Evolutionary conservation across 37 sponge, comb jelly and placozoan genomes (phyloP).

Genomic region (Beroe forskalii): DNA sequence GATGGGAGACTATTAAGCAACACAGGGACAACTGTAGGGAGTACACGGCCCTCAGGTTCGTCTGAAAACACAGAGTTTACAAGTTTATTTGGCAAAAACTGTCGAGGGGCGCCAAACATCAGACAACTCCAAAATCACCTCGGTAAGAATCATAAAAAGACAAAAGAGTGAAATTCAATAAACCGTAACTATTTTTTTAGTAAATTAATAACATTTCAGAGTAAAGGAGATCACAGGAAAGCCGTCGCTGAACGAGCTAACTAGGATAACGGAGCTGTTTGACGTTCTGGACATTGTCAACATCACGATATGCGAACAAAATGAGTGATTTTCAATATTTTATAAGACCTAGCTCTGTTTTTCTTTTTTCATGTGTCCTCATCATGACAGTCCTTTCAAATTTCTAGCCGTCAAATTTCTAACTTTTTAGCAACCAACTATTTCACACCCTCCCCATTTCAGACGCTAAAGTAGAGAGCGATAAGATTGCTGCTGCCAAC

Average conservation of each 20-base stretch:
- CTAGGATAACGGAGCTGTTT: constrained; percentile 45
- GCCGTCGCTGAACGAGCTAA: constrained; percentile 24
- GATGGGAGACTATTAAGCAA: constrained; percentile 16
- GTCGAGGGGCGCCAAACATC: no score
- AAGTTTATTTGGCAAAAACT: no score
- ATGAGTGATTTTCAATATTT: constrained; percentile 20
- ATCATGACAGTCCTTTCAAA: no score
- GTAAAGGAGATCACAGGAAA: constrained; percentile 44
- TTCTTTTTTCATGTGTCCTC: neutral
- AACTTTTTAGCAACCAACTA: no score
- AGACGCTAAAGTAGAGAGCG: constrained; percentile 26
- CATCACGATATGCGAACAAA: constrained; percentile 59
- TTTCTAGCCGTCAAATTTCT: no score
- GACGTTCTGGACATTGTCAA: constrained; percentile 41
- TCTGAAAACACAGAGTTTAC: no score
- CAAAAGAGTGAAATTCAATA: no score
- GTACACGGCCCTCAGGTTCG: constrained; percentile 21
- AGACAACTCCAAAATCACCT: no score
- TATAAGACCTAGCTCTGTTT: neutral
- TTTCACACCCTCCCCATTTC: no score
- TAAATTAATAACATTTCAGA: constrained; percentile 39
- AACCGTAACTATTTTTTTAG: no score
- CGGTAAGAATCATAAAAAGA: no score
- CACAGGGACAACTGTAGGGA: constrained; percentile 16
- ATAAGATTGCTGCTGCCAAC: neutral